Percentiles rank a stretch among this genome's conserved stretches.
phyloP scores from a whole-genome alignment of 2,113 vertebrate species.

The Porphyrio hochstetteri region DNA sequence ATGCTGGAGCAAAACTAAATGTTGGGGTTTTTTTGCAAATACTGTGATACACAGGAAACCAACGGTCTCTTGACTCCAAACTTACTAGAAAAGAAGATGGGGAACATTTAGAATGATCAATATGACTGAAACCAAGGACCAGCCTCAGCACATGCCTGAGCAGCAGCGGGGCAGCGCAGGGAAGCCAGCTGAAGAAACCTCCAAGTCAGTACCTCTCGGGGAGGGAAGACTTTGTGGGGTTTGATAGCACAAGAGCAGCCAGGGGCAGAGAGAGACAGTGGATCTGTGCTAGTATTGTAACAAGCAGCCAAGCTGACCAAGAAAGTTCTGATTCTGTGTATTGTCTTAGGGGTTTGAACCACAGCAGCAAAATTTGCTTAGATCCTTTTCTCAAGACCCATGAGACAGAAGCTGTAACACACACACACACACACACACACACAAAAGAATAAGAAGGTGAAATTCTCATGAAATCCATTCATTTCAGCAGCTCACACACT shows the following conservation, averaged over 20 bases:
- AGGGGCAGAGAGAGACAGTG: neutral
- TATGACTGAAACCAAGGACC: neutral
- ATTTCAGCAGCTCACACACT: neutral
- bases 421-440: neutral
- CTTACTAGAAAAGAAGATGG: neutral
- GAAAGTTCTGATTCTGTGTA: neutral
- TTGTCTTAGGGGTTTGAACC: neutral
- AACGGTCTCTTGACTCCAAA: neutral
- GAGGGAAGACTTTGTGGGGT: neutral
- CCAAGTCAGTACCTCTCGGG: neutral
- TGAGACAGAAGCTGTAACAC: neutral
- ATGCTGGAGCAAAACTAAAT: neutral
- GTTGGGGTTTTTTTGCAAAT: neutral
- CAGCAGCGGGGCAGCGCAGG: neutral
- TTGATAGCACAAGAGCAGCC: neutral
- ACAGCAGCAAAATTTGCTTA: neutral
- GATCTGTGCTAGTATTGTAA: neutral
- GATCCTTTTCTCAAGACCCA: neutral
- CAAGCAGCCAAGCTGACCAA: fast-evolving
- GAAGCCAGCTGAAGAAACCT: neutral
- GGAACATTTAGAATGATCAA: neutral
- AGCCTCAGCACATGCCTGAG: neutral
- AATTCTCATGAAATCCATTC: neutral
- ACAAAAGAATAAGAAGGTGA: neutral
- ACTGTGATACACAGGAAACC: neutral